Base-by-base conservation (phyloP, 2,888 invertebrate genomes). In the Eilema depressum region DNA sequence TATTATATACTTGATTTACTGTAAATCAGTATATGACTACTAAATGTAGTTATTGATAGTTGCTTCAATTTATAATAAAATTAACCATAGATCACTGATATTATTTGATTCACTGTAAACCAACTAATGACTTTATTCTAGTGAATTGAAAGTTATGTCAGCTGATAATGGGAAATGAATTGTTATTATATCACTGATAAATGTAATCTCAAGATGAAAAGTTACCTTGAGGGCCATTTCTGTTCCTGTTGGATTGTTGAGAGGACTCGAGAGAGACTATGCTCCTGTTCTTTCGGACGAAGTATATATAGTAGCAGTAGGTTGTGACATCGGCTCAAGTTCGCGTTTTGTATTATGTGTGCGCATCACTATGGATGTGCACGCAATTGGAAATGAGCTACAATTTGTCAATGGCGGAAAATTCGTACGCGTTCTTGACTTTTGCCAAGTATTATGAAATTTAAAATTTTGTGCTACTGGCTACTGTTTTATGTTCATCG, bases 141-240 rank as follows among this genome's bases (percentile, higher is more conserved):
- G 10, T 26, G 5, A 59, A 59, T 12, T 12, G 14, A 12, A 28
- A 28, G 26, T 28, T 8, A 14, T 33, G 1, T 23, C 3, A 62
- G 10, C 7, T 62, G 23, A 20, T 25, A 37, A 17, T 2, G 30
- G 17, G 4, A 25, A 20, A 41, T 17, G 5, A 25, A 26, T 17
- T 63, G 10, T 1, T 28, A 30, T 30, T n/a, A 63, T 37, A 41
- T 17, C 14, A 63, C 25, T 63, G 37, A 41, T 63, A 25, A n/a
- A 20, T 47, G n/a, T 25, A 47, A 47, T 53, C 8, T 47, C 47
- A 47, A 63, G 47, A 47, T 67, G 41, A 25, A 71, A 62, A 71
- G 74, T 88, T 95, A 95, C 95, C 95, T 94, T 93, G 88, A 86
- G 90, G 86, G 88, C 93, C 95, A 95, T 95, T 91, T 91, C 91